Evolutionary conservation across 2,797 vertebrate genomes (phyloP).

Genomic region (Microctenopoma lineatum): DNA sequence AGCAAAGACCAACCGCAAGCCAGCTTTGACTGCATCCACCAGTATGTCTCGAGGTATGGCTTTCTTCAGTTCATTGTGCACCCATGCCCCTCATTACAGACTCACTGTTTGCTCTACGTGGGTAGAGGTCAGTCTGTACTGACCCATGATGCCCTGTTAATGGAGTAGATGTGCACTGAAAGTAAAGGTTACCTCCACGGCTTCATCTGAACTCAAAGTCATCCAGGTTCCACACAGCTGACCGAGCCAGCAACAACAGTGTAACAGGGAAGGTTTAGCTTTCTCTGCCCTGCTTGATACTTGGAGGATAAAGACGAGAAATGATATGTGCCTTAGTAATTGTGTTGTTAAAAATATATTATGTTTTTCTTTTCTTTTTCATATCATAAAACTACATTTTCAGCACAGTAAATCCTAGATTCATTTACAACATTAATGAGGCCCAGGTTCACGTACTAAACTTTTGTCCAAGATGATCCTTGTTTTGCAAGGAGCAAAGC

Average conservation of each 20-base stretch:
- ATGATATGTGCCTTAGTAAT: constrained; percentile 11
- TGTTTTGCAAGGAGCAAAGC: constrained; percentile 61
- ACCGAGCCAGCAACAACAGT: constrained; percentile 52
- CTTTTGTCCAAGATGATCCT: constrained; percentile 42
- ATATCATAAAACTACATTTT: constrained; percentile 6
- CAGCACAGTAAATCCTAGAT: constrained; percentile 19
- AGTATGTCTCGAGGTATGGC: constrained; percentile 80
- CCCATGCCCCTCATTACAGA: no score
- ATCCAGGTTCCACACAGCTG: constrained; percentile 42
- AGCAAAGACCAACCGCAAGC: constrained; percentile 86
- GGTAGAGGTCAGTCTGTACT: background rate
- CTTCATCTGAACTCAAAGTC: constrained; percentile 55
- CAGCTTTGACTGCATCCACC: constrained; percentile 88
- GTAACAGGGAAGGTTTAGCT: constrained; percentile 19
- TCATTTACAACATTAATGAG: constrained; percentile 24
- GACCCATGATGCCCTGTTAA: constrained; percentile 63
- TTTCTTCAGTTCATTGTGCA: background rate
- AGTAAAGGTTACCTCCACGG: constrained; percentile 53
- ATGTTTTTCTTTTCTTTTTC: background rate
- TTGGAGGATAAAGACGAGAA: constrained; percentile 24
- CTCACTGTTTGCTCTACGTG: no score
- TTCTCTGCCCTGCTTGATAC: constrained; percentile 32
- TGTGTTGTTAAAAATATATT: constrained; percentile 4
- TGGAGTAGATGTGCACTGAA: constrained; percentile 57
- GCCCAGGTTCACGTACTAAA: constrained; percentile 29